phyloP scores from a whole-genome alignment of 2,113 vertebrate species.

The Myrmecophaga tridactyla region DNA sequence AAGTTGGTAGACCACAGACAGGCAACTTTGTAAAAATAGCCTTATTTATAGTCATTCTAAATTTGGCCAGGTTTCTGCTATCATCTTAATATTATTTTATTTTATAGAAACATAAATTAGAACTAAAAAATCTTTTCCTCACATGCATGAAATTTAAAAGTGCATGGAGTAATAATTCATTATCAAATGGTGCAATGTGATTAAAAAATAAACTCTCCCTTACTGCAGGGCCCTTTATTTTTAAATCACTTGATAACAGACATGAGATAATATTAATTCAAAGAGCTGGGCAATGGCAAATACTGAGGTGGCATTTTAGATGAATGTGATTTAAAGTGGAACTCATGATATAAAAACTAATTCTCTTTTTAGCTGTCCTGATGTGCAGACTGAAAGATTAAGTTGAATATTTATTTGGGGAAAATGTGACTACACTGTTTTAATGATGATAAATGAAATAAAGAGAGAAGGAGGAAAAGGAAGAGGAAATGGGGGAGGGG shows the following conservation, averaged over 20 bases:
- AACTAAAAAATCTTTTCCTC: neutral
- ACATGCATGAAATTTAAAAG: neutral
- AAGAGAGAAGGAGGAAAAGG: fast-evolving
- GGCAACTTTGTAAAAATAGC: neutral
- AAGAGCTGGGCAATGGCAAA: neutral
- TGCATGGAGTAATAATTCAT: neutral
- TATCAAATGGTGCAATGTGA: neutral
- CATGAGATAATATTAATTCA: constrained; percentile 36
- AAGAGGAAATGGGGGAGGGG: fast-evolving
- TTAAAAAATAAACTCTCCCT: neutral
- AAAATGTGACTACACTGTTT: constrained; percentile 72
- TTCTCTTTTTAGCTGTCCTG: constrained; percentile 63
- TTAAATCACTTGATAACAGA: constrained; percentile 24
- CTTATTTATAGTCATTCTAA: constrained; percentile 12
- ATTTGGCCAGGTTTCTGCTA: neutral
- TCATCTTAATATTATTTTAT: neutral
- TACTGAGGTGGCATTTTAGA: constrained; percentile 38
- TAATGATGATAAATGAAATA: constrained; percentile 43
- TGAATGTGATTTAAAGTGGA: constrained; percentile 47
- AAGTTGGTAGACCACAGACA: neutral
- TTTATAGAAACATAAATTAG: neutral
- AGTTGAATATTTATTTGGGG: constrained; percentile 79
- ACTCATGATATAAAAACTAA: constrained; percentile 62
- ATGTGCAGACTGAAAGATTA: constrained; percentile 71
- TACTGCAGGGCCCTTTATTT: neutral